Percentiles rank a stretch among this genome's conserved stretches.
These are phyloP conservation scores for Standfussiana lucernea DNA, from an alignment of 2,888 invertebrate species.

Conservation along the genomic window DNA sequence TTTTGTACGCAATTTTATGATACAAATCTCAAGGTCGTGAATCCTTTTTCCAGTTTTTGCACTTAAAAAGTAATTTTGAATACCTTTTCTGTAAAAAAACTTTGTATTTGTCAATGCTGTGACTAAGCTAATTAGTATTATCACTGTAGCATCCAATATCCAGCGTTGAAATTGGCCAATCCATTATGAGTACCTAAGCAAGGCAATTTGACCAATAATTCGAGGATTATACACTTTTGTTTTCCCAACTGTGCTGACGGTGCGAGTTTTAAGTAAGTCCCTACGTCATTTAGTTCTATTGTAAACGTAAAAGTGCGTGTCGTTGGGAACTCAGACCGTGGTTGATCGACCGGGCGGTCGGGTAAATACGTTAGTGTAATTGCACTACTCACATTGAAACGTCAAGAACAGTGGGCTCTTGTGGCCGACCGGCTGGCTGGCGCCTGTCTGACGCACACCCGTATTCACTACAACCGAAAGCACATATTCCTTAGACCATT, in stretches of 20 bases:
- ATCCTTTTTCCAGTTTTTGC: background rate
- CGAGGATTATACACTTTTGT: slow-evolving; percentile 24
- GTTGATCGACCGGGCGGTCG: slow-evolving; percentile 72
- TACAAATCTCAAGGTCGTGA: slow-evolving; percentile 39
- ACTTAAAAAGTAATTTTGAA: background rate
- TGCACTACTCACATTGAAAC: slow-evolving; percentile 76
- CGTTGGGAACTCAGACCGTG: slow-evolving; percentile 64
- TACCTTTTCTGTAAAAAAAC: background rate
- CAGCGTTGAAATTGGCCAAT: background rate
- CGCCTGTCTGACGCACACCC: slow-evolving; percentile 78
- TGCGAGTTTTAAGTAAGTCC: slow-evolving; percentile 23
- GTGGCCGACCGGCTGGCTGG: slow-evolving; percentile 73
- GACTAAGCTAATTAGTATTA: background rate
- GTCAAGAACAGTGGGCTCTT: slow-evolving; percentile 84
- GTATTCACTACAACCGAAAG: slow-evolving; percentile 54
- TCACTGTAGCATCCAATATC: background rate
- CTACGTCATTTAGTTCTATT: slow-evolving; percentile 42
- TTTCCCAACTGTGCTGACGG: slow-evolving; percentile 23
- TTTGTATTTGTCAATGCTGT: background rate
- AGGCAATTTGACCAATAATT: background rate
- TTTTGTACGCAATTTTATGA: slow-evolving; percentile 28
- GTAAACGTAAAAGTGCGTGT: slow-evolving; percentile 54
- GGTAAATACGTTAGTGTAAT: slow-evolving; percentile 73
- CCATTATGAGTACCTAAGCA: too few relatives aligned
- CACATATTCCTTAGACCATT: slow-evolving; percentile 46